These are phyloP conservation scores for Coilia nasus DNA, from an alignment of 2,797 vertebrate genomes.

Conservation along the genomic window DNA sequence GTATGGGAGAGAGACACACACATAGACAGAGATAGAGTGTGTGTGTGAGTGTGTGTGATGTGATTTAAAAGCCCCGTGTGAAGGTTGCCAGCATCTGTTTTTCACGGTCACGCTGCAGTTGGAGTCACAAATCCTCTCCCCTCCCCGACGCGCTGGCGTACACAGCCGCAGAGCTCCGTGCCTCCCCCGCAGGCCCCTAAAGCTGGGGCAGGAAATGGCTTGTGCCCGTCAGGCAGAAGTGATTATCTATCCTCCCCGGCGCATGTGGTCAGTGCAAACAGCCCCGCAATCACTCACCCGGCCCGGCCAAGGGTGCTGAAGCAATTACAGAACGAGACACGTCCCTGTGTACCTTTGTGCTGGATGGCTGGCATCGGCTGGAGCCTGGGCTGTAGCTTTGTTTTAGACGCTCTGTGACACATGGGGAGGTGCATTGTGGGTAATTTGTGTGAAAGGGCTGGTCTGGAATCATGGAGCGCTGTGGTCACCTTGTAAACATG, in stretches of 20 bases:
- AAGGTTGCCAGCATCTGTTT: conserved; percentile 26
- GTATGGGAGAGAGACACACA: too few species aligned
- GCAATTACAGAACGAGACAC: neutral
- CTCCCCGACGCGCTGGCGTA: neutral
- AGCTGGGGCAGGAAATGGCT: neutral
- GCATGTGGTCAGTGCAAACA: conserved; percentile 8
- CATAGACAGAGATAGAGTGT: too few species aligned
- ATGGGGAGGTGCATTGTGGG: too few species aligned
- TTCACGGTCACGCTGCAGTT: conserved; percentile 9
- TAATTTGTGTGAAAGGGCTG: too few species aligned
- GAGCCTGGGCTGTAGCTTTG: neutral
- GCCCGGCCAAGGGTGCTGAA: neutral
- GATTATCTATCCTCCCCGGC: neutral
- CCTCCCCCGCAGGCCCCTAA: neutral
- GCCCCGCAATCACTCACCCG: neutral
- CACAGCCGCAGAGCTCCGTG: neutral
- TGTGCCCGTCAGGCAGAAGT: conserved; percentile 18
- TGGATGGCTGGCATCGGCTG: too few species aligned
- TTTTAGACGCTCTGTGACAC: neutral
- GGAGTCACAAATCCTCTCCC: conserved; percentile 3
- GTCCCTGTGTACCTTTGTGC: too few species aligned
- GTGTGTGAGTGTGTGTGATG: neutral
- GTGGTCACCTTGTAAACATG: too few species aligned
- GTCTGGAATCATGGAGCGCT: too few species aligned
- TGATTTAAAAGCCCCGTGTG: conserved; percentile 1